Conservation (phyloP, 2,113 vertebrate species). For the Rhynchomys soricoides region DNA sequence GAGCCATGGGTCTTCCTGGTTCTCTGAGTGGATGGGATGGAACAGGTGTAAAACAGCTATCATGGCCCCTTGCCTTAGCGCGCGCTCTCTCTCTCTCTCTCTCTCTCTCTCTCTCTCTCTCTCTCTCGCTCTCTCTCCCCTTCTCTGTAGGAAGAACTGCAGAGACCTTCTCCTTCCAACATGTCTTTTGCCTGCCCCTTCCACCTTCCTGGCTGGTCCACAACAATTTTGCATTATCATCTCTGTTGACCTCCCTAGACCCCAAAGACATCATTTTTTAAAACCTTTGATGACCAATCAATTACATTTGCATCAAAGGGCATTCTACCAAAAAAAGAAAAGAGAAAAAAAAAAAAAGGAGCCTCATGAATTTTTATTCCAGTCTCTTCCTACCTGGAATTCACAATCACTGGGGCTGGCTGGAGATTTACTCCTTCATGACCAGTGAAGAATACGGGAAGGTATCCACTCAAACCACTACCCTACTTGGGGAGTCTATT, state of each 20-base stretch:
- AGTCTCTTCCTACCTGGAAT: conserved; percentile 23
- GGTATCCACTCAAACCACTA: neutral
- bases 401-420: neutral
- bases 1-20: conserved; percentile 57
- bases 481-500: neutral
- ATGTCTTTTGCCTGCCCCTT: neutral
- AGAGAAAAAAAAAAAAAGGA: neutral
- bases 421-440: neutral
- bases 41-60: accelerated
- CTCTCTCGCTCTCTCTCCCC: neutral
- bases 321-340: neutral
- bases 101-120: neutral
- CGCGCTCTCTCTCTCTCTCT: neutral
- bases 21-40: accelerated
- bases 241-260: neutral
- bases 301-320: conserved; percentile 15
- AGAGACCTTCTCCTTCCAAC: neutral
- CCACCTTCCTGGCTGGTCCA: too few species aligned
- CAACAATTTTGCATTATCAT: neutral
- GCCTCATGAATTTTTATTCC: conserved; percentile 45
- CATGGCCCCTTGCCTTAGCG: accelerated
- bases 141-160: neutral
- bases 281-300: conserved; percentile 3
- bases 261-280: conserved; percentile 7
- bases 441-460: neutral